These are phyloP conservation scores for Pseudomyrmex gracilis DNA, from an alignment of 1,140 invertebrate genomes.

Conservation along the genomic window DNA sequence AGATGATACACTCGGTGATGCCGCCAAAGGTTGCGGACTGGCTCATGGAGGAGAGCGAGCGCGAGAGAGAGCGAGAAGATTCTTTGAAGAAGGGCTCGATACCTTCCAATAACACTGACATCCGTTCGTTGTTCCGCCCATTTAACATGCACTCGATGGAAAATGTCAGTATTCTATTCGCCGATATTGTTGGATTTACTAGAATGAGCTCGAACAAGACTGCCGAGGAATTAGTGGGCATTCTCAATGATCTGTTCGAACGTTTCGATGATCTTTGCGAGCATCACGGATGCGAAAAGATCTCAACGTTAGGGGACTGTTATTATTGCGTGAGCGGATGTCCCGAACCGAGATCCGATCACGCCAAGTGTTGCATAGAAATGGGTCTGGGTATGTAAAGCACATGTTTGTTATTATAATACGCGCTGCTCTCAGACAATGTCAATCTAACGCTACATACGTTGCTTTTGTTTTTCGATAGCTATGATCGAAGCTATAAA, in stretches of 20 bases:
- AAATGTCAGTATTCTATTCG: slow-evolving; percentile 98
- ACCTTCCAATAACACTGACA: slow-evolving; percentile 87
- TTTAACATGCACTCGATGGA: slow-evolving; percentile 98
- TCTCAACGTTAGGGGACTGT: slow-evolving; percentile 97
- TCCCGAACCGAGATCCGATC: slow-evolving; percentile 94
- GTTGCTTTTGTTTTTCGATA: slow-evolving; percentile 69
- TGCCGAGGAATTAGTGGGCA: slow-evolving; percentile 94
- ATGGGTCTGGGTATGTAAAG: slow-evolving; percentile 90
- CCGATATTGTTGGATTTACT: slow-evolving; percentile 99
- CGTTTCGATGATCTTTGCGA: slow-evolving; percentile 95
- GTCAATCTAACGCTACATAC: not conserved
- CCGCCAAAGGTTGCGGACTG: slow-evolving; percentile 95
- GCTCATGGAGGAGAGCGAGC: slow-evolving; percentile 91
- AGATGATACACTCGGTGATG: slow-evolving; percentile 99
- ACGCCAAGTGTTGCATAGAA: slow-evolving; percentile 95
- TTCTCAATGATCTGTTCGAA: slow-evolving; percentile 98
- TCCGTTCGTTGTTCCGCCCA: slow-evolving; percentile 94
- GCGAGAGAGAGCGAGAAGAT: slow-evolving; percentile 85
- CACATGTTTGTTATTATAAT: not conserved
- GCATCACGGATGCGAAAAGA: slow-evolving; percentile 95
- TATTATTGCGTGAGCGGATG: slow-evolving; percentile 98
- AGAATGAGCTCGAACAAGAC: slow-evolving; percentile 98
- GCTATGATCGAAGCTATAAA: slow-evolving; percentile 95
- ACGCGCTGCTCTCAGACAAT: not conserved
- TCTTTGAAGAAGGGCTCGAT: slow-evolving; percentile 84